These are phyloP conservation scores for Chlorops oryzae DNA, from an alignment of 1,140 invertebrate species.

Conservation along the genomic window DNA sequence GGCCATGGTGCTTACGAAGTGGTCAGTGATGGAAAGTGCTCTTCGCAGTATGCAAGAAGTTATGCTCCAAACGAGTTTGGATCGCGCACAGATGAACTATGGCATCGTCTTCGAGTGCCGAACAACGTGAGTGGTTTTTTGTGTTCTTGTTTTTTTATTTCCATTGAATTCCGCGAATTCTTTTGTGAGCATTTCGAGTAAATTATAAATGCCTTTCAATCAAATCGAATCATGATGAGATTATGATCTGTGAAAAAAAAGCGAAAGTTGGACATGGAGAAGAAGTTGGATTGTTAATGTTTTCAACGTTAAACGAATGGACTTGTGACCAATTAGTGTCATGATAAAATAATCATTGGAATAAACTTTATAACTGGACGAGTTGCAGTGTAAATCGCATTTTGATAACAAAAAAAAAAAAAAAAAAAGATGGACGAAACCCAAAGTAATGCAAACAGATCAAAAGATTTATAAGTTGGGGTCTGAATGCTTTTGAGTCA, in stretches of 20 bases:
- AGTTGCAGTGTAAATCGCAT: too few species aligned
- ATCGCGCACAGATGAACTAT: constrained; percentile 36
- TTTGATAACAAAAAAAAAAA: too few species aligned
- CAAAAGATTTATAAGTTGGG: too few species aligned
- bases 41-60: constrained; percentile 36
- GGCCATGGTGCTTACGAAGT: constrained; percentile 12
- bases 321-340: too few species aligned
- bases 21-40: constrained; percentile 28
- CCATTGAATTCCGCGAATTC: constrained; percentile 8
- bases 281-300: too few species aligned
- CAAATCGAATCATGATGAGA: not conserved
- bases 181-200: not conserved
- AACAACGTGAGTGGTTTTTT: constrained; percentile 30
- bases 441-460: too few species aligned
- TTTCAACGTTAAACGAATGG: too few species aligned
- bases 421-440: too few species aligned
- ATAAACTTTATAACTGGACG: too few species aligned
- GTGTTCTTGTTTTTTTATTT: constrained; percentile 14
- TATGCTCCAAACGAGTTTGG: constrained; percentile 35
- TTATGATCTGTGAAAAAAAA: not conserved
- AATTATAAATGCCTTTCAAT: not conserved
- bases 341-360: too few species aligned
- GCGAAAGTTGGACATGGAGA: too few species aligned
- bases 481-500: too few species aligned
- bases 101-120: constrained; percentile 43